phyloP scores from a whole-genome alignment of 2,797 vertebrate genomes.

The Buceros bicornis region DNA sequence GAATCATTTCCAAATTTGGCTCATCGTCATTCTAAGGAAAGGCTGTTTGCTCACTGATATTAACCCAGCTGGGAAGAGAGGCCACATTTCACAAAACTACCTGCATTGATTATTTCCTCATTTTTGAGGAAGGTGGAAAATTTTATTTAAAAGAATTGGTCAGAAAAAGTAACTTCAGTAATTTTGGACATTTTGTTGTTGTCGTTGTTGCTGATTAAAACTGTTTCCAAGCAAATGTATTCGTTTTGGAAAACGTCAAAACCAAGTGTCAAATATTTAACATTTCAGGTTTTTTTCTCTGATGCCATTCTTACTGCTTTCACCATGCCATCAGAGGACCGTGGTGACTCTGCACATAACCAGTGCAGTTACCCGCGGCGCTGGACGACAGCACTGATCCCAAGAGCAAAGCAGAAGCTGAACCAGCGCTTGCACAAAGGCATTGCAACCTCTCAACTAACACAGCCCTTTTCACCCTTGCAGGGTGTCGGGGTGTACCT shows the following conservation, averaged over 20 bases:
- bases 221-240: background rate
- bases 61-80: background rate
- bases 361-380: fast-evolving
- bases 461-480: background rate
- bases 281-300: background rate
- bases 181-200: fast-evolving
- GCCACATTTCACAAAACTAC: background rate
- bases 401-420: background rate
- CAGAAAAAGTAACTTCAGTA: background rate
- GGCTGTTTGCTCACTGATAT: background rate
- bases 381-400: background rate
- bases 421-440: background rate
- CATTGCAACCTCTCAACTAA: background rate
- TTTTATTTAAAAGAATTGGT: background rate
- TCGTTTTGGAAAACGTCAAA: background rate
- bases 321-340: background rate
- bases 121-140: background rate
- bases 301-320: background rate
- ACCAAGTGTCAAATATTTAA: background rate
- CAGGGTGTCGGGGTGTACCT: background rate
- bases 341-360: background rate
- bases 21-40: background rate
- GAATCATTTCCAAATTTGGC: background rate
- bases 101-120: background rate
- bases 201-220: background rate